Conservation (phyloP, 2,113 vertebrate species). For the Pelodiscus sinensis region DNA sequence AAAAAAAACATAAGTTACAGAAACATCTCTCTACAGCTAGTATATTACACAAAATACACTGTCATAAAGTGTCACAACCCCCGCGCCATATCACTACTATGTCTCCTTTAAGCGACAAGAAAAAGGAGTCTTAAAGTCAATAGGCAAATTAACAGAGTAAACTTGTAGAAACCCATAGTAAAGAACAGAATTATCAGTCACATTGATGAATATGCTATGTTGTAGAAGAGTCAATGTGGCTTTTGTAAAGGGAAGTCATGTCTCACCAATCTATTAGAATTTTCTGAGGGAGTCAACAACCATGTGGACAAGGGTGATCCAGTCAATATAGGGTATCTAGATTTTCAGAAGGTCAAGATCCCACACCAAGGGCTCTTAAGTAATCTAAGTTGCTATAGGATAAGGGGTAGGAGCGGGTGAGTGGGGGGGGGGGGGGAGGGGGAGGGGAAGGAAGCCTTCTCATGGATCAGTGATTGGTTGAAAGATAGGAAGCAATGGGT, state of each 20-base stretch:
- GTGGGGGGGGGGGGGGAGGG: no score
- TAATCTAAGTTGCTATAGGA: neutral
- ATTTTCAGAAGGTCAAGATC: neutral
- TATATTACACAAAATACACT: neutral
- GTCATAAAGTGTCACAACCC: neutral
- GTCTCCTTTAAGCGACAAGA: constrained; percentile 22
- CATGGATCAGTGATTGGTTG: neutral
- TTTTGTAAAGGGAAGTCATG: neutral
- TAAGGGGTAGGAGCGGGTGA: neutral
- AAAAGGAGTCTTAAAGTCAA: constrained; percentile 23
- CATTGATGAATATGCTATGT: neutral
- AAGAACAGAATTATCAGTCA: neutral
- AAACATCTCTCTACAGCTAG: neutral
- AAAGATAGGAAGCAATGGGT: neutral
- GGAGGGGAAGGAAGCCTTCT: neutral
- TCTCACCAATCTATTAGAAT: neutral
- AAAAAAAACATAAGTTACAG: no score
- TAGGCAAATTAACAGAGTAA: constrained; percentile 39
- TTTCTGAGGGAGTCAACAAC: neutral
- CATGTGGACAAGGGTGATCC: neutral
- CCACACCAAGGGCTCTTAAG: neutral
- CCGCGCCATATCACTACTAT: neutral
- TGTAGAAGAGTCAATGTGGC: neutral
- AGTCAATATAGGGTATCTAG: neutral
- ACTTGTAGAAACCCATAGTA: neutral